A percentile compares a stretch with the other conserved stretches of the same genome.
phyloP scores from a whole-genome alignment of 2,113 vertebrate species.

The Anolis carolinensis region DNA sequence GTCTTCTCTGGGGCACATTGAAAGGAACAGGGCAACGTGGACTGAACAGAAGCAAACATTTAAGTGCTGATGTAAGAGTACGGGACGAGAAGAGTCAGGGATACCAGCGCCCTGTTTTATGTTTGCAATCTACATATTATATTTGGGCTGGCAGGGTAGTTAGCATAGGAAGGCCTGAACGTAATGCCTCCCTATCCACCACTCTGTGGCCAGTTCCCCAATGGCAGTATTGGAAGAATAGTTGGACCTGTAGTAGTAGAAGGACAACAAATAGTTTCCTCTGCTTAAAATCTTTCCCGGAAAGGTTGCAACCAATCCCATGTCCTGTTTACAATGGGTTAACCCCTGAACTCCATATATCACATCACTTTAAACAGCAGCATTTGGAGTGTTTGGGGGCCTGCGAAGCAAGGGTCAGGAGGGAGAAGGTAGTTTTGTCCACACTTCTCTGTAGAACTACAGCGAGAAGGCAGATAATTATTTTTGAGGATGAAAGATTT shows the following conservation, averaged over 20 bases:
- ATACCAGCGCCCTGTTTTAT: not conserved
- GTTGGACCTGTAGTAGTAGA: not conserved
- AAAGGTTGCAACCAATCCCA: not conserved
- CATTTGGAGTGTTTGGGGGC: not conserved
- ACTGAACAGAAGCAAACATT: not conserved
- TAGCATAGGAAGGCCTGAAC: not conserved
- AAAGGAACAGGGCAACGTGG: not conserved
- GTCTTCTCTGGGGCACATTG: not conserved
- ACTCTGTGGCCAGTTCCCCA: too few species aligned
- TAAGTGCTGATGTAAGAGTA: not conserved
- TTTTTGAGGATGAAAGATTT: not conserved
- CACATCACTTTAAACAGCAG: not conserved
- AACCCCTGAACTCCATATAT: not conserved
- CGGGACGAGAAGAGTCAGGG: accelerated
- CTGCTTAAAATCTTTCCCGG: not conserved
- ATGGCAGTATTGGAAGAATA: not conserved
- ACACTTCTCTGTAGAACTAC: not conserved
- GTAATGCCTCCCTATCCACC: too few species aligned
- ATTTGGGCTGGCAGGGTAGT: too few species aligned
- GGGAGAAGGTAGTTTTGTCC: not conserved
- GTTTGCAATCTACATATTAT: not conserved
- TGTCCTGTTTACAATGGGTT: not conserved
- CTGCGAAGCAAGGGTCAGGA: not conserved
- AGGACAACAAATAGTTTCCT: not conserved
- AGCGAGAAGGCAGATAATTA: not conserved